A percentile compares a stretch with the other conserved stretches of the same genome.
Conservation (phyloP, 2,113 vertebrate genomes). For the Progne subis region DNA sequence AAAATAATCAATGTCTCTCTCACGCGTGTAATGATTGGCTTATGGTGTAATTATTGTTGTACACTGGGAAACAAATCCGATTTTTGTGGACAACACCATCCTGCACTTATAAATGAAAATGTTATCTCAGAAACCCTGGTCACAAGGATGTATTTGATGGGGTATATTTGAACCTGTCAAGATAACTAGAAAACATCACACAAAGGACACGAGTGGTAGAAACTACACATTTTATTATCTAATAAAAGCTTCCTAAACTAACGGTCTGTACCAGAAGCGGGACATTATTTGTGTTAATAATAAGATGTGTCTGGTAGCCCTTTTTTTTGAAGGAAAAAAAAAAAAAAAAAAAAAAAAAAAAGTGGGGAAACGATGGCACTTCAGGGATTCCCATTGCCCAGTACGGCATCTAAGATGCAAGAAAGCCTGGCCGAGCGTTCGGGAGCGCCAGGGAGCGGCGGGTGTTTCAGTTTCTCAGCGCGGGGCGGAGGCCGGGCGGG, state of each 20-base stretch:
- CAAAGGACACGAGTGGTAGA: background rate
- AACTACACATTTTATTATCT: background rate
- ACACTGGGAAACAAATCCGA: background rate
- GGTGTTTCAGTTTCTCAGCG: rapidly evolving
- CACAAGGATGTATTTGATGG: background rate
- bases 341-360: too few species aligned
- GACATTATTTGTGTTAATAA: background rate
- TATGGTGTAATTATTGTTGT: background rate
- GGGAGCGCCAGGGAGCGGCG: too few species aligned
- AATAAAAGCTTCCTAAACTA: too few species aligned
- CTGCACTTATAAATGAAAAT: rapidly evolving
- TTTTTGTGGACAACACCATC: background rate
- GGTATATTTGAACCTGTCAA: rapidly evolving
- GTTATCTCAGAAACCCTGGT: background rate
- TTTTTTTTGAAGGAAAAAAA: too few species aligned
- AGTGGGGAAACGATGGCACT: background rate
- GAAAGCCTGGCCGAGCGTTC: rapidly evolving
- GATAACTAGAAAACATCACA: background rate
- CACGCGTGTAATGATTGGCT: background rate
- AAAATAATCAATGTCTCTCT: background rate
- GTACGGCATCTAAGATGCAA: too few species aligned
- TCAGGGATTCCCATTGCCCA: background rate
- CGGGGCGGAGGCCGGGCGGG: rapidly evolving
- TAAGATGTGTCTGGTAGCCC: rapidly evolving
- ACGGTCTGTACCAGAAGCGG: background rate